phyloP scores from a whole-genome alignment of 2,888 invertebrate genomes.

The Metallyticus violacea region DNA sequence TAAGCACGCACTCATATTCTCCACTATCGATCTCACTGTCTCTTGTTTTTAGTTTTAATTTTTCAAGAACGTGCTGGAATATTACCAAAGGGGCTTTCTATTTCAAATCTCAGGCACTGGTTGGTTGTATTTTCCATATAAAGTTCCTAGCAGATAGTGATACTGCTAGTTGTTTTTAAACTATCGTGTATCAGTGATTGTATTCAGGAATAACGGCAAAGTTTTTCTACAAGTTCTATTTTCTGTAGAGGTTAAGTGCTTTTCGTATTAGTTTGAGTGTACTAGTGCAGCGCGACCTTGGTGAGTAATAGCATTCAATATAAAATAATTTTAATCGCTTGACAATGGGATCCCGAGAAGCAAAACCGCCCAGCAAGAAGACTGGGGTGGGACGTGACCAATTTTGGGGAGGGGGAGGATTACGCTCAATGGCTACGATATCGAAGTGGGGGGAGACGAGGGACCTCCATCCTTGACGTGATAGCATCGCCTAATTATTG shows the following conservation, averaged over 20 bases:
- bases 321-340: background rate
- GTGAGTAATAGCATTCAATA: too few species aligned
- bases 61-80: background rate
- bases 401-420: background rate
- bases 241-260: too few species aligned
- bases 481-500: constrained; percentile 11
- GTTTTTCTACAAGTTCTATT: too few species aligned
- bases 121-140: background rate
- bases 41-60: background rate
- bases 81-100: background rate
- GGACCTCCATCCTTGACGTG: background rate
- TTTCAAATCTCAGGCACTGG: background rate
- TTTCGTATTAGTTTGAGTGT: too few species aligned
- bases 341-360: background rate
- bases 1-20: background rate
- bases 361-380: background rate
- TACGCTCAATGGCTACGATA: background rate
- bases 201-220: too few species aligned
- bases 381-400: background rate
- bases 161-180: too few species aligned
- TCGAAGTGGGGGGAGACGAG: too few species aligned
- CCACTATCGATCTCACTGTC: background rate
- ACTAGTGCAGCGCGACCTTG: too few species aligned
- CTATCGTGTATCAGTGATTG: too few species aligned
- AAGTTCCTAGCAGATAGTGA: too few species aligned